Evolutionary conservation across 2,797 vertebrate genomes (phyloP), one percentile per base, ranked within the genome.

Genomic region (Austrolebias charrua): DNA sequence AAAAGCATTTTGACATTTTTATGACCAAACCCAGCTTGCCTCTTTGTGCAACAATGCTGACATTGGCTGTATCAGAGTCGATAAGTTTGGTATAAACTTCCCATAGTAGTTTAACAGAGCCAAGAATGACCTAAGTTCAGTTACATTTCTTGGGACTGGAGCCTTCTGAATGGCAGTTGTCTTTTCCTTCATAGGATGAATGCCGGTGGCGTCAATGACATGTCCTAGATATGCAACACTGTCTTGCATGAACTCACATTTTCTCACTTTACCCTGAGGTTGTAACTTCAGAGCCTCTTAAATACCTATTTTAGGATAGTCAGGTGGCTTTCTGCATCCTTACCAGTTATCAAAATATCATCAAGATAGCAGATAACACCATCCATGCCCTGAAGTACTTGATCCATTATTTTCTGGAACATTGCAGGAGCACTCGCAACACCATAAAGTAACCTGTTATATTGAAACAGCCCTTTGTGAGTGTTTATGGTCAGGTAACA

Each of bases 341-440:
- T 38, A 10, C 38, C 18, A 6, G 35, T 55, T 1, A 42, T 20
- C 18, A 55, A n/a, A 6, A 55, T 55, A 20, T 55, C 38, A 55
- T 42, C 53, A 12, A 55, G 7, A 6, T 55, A 55, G 11, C 53
- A 55, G 35, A 55, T 55, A 14, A 42, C 53, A 20, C 19, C 53
- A 20, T 24, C 53, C 18, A 24, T n/a, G n/a, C n/a, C n/a, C n/a
- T n/a, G n/a, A n/a, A n/a, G n/a, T n/a, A n/a, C n/a, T n/a, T n/a
- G n/a, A n/a, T n/a, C n/a, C n/a, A n/a, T n/a, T n/a, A n/a, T n/a
- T n/a, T n/a, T n/a, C n/a, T n/a, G n/a, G n/a, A n/a, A n/a, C n/a
- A n/a, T n/a, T n/a, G n/a, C n/a, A n/a, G n/a, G n/a, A n/a, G n/a
- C n/a, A n/a, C n/a, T n/a, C n/a, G n/a, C n/a, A n/a, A n/a, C n/a